These are phyloP conservation scores for Adelphocoris suturalis DNA, from an alignment of 2,888 invertebrate species.

Conservation along the genomic window DNA sequence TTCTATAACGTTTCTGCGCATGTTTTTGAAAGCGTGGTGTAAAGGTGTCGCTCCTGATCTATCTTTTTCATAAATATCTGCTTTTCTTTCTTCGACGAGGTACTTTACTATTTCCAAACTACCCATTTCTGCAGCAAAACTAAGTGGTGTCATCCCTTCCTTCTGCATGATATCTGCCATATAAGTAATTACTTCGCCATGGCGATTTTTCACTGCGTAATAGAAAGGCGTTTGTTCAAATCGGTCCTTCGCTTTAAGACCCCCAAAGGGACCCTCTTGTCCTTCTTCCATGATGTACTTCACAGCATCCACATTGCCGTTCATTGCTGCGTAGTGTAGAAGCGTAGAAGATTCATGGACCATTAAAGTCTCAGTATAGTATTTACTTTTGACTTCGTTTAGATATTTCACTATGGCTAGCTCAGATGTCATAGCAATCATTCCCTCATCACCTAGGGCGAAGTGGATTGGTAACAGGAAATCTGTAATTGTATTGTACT, in stretches of 20 bases:
- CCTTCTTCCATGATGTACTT: background rate
- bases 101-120: background rate
- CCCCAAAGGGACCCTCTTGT: background rate
- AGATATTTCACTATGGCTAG: no score
- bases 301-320: background rate
- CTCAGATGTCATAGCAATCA: no score
- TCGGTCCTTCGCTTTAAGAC: background rate
- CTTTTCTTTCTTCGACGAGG: background rate
- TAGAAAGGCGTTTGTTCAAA: no score
- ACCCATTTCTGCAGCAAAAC: background rate
- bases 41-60: conserved; percentile 19
- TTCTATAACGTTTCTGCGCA: conserved; percentile 21
- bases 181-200: no score
- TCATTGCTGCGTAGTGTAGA: background rate
- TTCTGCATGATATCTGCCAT: no score
- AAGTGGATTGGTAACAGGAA: no score
- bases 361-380: no score
- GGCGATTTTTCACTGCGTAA: no score
- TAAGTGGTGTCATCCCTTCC: background rate
- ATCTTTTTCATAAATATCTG: conserved; percentile 17
- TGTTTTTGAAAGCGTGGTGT: conserved; percentile 13
- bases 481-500: no score
- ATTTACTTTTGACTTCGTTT: no score
- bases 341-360: background rate
- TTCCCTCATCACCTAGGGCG: no score